These are phyloP conservation scores for Sinodicranocentrus sp. DNA, from an alignment of 2,888 invertebrate genomes.

Conservation along the genomic window DNA sequence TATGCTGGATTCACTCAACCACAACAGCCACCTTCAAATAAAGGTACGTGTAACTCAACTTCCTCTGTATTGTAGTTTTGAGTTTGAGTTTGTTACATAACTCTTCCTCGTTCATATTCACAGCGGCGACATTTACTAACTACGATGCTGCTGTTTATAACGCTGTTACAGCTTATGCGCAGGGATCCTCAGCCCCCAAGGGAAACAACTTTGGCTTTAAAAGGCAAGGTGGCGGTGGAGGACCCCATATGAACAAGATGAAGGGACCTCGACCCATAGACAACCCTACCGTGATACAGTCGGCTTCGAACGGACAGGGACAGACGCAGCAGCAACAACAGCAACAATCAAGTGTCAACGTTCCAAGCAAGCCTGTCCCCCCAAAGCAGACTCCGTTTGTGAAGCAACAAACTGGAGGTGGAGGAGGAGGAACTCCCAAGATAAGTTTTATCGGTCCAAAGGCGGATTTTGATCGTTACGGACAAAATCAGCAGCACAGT, in stretches of 20 bases:
- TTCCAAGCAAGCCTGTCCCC: slow-evolving; percentile 24
- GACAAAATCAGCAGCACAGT: background rate
- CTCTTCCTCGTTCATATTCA: background rate
- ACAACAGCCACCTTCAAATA: slow-evolving; percentile 78
- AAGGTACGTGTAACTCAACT: too few species aligned
- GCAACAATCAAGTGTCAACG: background rate
- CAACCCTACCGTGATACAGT: slow-evolving; percentile 91
- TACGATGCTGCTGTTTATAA: slow-evolving; percentile 97
- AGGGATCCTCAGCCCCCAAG: slow-evolving; percentile 83
- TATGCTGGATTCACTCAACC: slow-evolving; percentile 91
- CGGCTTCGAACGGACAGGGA: slow-evolving; percentile 77
- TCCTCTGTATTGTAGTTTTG: too few species aligned
- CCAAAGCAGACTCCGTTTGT: slow-evolving; percentile 76
- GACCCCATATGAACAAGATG: slow-evolving; percentile 71
- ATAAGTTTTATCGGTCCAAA: slow-evolving; percentile 89
- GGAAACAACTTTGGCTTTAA: slow-evolving; percentile 78
- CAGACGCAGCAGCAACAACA: slow-evolving; percentile 50
- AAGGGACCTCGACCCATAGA: slow-evolving; percentile 80
- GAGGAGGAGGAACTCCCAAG: slow-evolving; percentile 82
- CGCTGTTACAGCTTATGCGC: slow-evolving; percentile 96
- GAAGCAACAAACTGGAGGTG: slow-evolving; percentile 79
- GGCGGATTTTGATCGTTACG: slow-evolving; percentile 74
- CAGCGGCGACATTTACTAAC: slow-evolving; percentile 80
- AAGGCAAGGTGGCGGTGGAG: slow-evolving; percentile 62
- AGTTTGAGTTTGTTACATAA: background rate